Evolutionary conservation across 2,113 vertebrate species (phyloP), one percentile per base, ranked within the genome.

Genomic region (Eulemur macaco): DNA sequence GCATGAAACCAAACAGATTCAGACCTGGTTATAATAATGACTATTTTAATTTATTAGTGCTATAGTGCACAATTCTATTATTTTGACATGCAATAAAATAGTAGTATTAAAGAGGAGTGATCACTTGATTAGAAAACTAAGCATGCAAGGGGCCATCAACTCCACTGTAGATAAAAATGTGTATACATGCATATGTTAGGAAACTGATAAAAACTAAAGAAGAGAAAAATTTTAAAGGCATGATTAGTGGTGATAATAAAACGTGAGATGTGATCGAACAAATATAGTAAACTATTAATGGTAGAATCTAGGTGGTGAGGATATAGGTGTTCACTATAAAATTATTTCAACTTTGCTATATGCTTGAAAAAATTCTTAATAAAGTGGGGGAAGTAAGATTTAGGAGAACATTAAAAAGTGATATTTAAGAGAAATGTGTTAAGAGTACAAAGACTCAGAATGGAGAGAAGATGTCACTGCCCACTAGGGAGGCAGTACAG

Each of bases 61-160:
- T 13, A 52, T 77, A 76, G 1, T 37, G 2, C 11, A 95, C 18
- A n/a, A 68, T 54, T 81, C 64, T 85, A 20, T 45, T 71, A 45
- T 73, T 87, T 77, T 90, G 91, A 84, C 11, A 73, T 47, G 4
- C 4, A 95, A 12, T 4, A 50, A 91, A 45, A 81, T 66, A 69
- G 25, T 71, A n/a, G 77, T 63, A 31, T 47, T 76, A 92, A 94
- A 74, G 14, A 21, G 18, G 39, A n/a, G 17, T 58, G 27, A 60
- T 47, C 37, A 37, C 23, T 89, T 83, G 84, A 8, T 47, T 81
- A 91, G 82, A 91, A 86, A 96, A 60, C 3, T 31, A 96, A 77
- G 15, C 0, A 0, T 56, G 18, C 66, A 73, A 83, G 9, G 13
- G 39, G 39, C n/a, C 27, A 87, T 68, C 60, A 64, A 54, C 69